Percentiles rank a stretch among this genome's conserved stretches.
Conservation (phyloP, 2,888 invertebrate species). For the Villa cingulata region DNA sequence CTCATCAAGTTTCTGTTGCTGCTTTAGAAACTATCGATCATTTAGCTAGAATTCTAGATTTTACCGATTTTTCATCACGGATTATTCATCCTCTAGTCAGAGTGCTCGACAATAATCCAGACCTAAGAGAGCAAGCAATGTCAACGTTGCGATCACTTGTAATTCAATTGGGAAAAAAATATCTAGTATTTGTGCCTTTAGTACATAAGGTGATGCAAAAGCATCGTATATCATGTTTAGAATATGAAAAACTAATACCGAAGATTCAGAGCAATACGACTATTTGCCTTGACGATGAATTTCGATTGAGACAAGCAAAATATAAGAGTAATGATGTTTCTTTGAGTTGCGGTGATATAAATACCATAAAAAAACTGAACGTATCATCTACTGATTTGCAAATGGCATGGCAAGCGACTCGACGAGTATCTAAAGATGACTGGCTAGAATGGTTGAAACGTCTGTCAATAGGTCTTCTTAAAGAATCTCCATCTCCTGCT, state of each 20-base stretch:
- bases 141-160: constrained; percentile 80
- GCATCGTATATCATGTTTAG: constrained; percentile 62
- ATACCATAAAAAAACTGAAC: constrained; percentile 64
- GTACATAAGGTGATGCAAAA: constrained; percentile 71
- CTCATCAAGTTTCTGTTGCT: constrained; percentile 59
- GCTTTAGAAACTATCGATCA: constrained; percentile 80
- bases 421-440: constrained; percentile 92
- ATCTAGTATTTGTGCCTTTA: constrained; percentile 81
- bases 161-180: constrained; percentile 79
- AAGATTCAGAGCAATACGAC: constrained; percentile 62
- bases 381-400: constrained; percentile 75
- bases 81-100: constrained; percentile 90
- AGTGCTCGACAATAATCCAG: constrained; percentile 66
- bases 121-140: constrained; percentile 70
- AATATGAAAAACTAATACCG: constrained; percentile 66
- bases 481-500: constrained; percentile 91
- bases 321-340: constrained; percentile 60
- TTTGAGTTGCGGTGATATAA: constrained; percentile 50
- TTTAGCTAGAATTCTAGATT: constrained; percentile 78
- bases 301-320: constrained; percentile 48
- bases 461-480: constrained; percentile 82
- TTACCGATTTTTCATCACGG: constrained; percentile 81
- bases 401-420: constrained; percentile 81
- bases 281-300: constrained; percentile 60
- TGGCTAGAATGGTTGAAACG: constrained; percentile 96